Evolutionary conservation across 1,140 invertebrate genomes (phyloP).

Genomic region (Ceratitis capitata): DNA sequence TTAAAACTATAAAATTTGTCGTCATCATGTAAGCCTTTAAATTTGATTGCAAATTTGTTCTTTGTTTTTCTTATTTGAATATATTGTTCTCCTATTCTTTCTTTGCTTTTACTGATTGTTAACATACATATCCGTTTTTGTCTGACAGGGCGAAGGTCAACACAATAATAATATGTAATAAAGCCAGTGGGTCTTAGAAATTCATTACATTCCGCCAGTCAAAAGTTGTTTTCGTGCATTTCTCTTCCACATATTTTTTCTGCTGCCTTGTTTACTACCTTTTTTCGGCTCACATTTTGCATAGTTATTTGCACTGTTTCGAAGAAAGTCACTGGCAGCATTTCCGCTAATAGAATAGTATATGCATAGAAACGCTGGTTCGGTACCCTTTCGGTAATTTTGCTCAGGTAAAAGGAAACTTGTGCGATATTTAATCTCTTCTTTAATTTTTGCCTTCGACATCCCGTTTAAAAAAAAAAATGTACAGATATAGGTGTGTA

Average conservation of each 20-base stretch:
- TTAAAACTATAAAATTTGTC: too few relatives aligned
- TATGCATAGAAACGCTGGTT: background rate
- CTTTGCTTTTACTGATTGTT: too few relatives aligned
- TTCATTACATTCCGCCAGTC: background rate
- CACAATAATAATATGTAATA: constrained; percentile 31
- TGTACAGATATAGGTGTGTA: too few relatives aligned
- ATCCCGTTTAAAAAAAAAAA: background rate
- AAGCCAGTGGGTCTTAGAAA: background rate
- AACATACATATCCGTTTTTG: background rate
- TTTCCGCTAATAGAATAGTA: background rate
- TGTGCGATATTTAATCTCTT: background rate
- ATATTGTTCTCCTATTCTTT: too few relatives aligned
- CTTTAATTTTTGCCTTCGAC: background rate
- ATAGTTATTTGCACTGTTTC: constrained; percentile 10
- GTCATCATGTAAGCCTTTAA: too few relatives aligned
- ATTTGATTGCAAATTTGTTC: too few relatives aligned
- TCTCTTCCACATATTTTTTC: background rate
- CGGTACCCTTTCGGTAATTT: background rate
- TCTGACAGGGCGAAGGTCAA: background rate
- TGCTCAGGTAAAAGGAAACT: background rate
- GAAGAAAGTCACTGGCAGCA: background rate
- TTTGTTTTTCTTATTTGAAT: too few relatives aligned
- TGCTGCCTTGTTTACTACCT: background rate
- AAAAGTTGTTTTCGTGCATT: background rate
- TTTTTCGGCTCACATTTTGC: background rate